Evolutionary conservation across 2,113 vertebrate species (phyloP).

Genomic region (Paratilapia polleni): DNA sequence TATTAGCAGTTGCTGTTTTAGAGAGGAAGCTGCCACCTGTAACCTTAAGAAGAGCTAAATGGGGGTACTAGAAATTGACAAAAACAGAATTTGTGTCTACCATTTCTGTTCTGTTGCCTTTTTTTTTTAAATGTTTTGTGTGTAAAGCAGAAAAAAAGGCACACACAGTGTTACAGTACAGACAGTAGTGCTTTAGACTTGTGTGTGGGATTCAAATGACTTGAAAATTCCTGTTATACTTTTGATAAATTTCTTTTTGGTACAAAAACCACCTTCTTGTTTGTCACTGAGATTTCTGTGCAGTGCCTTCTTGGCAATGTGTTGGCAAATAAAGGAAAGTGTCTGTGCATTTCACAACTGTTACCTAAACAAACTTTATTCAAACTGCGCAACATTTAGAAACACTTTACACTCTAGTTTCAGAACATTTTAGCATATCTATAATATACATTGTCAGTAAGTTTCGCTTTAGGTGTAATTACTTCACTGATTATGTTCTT

Average conservation of each 20-base stretch:
- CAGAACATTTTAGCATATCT: too few species aligned
- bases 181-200: background rate
- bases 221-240: background rate
- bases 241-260: background rate
- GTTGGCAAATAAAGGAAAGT: background rate
- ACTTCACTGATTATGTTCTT: background rate
- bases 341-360: background rate
- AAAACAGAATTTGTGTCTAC: background rate
- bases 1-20: constrained; percentile 14
- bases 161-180: background rate
- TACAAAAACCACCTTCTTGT: background rate
- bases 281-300: background rate
- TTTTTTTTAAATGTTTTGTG: constrained; percentile 9
- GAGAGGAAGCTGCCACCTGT: background rate
- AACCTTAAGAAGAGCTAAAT: background rate
- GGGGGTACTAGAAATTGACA: background rate
- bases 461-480: background rate
- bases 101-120: background rate
- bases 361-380: too few species aligned
- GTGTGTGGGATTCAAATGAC: background rate
- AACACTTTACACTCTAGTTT: too few species aligned
- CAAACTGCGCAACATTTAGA: too few species aligned
- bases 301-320: background rate
- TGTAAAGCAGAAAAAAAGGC: background rate
- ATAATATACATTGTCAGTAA: background rate